A percentile compares a stretch with the other conserved stretches of the same genome.
phyloP scores from a whole-genome alignment of 1,140 invertebrate genomes.

The Saxidomus purpurata region DNA sequence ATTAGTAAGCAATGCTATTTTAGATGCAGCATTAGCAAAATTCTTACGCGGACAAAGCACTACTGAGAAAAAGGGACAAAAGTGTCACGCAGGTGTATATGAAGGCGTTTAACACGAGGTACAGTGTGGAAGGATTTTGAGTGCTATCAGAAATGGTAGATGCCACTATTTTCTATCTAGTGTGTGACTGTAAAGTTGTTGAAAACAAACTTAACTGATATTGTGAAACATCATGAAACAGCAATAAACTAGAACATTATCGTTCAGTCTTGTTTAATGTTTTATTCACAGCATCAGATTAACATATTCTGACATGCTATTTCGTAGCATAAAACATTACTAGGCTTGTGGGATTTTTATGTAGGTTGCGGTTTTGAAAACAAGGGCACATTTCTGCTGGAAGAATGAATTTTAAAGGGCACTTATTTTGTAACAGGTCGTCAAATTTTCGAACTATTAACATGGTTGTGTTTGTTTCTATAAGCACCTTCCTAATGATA shows the following conservation, averaged over 20 bases:
- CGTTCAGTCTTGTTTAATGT: neutral
- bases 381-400: too few species aligned
- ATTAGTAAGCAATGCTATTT: neutral
- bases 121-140: neutral
- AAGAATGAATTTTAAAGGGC: too few species aligned
- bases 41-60: neutral
- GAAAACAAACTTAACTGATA: conserved; percentile 20
- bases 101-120: neutral
- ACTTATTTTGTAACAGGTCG: too few species aligned
- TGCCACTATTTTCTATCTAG: conserved; percentile 10
- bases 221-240: conserved; percentile 2
- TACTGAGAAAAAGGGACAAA: neutral
- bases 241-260: neutral
- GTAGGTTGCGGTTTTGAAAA: too few species aligned
- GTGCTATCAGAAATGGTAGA: neutral
- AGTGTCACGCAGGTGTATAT: neutral
- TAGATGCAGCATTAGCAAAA: conserved; percentile 10
- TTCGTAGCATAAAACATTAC: too few species aligned
- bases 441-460: too few species aligned
- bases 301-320: neutral
- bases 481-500: too few species aligned
- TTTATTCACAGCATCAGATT: conserved; percentile 13
- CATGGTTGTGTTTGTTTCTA: too few species aligned
- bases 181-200: neutral
- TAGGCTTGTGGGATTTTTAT: too few species aligned